Conservation (phyloP, 2,888 invertebrate genomes). For the Magallana nippona region DNA sequence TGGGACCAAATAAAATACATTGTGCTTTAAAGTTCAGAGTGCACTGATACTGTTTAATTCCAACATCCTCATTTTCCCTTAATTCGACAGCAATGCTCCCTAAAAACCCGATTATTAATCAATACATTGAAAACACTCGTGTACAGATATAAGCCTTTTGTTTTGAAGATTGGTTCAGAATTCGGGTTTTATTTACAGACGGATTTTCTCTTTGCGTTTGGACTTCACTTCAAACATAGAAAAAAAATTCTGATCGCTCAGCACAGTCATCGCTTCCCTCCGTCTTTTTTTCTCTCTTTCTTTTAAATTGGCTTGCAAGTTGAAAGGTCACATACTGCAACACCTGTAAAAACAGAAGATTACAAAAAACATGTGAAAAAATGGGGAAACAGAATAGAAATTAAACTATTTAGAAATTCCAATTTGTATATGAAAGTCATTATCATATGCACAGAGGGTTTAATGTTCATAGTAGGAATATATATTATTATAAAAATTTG, state of each 20-base stretch:
- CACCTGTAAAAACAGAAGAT: background rate
- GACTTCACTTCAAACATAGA: slow-evolving; percentile 30
- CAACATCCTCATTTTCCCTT: slow-evolving; percentile 28
- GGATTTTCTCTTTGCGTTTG: slow-evolving; percentile 41
- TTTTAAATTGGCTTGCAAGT: slow-evolving; percentile 15
- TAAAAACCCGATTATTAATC: slow-evolving; percentile 39
- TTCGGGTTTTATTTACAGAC: slow-evolving; percentile 34
- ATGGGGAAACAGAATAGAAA: too few relatives aligned
- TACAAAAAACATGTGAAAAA: background rate
- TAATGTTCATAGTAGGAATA: too few relatives aligned
- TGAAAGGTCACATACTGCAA: background rate
- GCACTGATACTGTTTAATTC: slow-evolving; percentile 13
- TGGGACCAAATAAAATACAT: slow-evolving; percentile 4
- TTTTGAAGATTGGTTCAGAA: slow-evolving; percentile 45
- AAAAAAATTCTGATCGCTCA: background rate
- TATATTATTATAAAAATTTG: too few relatives aligned
- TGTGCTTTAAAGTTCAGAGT: slow-evolving; percentile 26
- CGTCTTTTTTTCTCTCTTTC: background rate
- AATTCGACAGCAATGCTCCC: slow-evolving; percentile 36
- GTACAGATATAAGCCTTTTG: slow-evolving; percentile 48
- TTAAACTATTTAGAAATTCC: too few relatives aligned
- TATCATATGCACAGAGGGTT: too few relatives aligned
- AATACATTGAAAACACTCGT: slow-evolving; percentile 41
- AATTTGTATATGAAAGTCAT: too few relatives aligned
- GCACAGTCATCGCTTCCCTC: too few relatives aligned